Base-by-base conservation (phyloP, 1,140 invertebrate species). In the Lordiphosa mommai region DNA sequence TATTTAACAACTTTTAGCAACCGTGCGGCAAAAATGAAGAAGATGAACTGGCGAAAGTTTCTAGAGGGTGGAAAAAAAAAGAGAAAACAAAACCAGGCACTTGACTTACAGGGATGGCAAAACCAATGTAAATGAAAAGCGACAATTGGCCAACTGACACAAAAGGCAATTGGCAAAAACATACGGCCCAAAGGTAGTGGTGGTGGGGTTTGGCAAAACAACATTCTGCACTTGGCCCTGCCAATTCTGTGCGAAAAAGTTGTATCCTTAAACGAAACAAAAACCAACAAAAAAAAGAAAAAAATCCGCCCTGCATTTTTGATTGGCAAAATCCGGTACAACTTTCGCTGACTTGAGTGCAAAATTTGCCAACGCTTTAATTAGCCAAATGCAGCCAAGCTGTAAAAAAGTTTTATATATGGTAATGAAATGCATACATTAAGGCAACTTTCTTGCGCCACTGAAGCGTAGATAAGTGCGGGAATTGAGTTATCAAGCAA, bases 1-100 rank as follows among this genome's bases (percentile, higher is more conserved):
- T 82, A 76, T 82, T 82, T 82, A 82, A 84, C 77, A 82, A 82
- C 77, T 84, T 82, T 82, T 61, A 77, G 77, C 61, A 77, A 72
- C 52, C 77, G 61, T 55, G 67, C 63, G 40, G 72, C 63, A 84
- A 82, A 84, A 76, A 68, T 63, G 61, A 77, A 67, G 58, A 67
- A 82, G 59, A 76, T 66, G 68, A 66, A 58, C 57, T 33, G 49
- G 17, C 72, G 46, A 59, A 82, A 80, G 69, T 69, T 82, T 82
- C 37, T 36, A 49, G 14, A 27, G 33, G 29, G 34, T n/a, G 63
- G 58, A 53, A 51, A 51, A 51, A 44, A 50, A 17, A 38, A 49
- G 16, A 40, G 48, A 13, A 72, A 60, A 59, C 17, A 33, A 40
- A 59, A 36, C 40, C 20, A 72, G 59, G 43, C 77, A 72, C 77